A percentile compares a stretch with the other conserved stretches of the same genome.
Evolutionary conservation across 2,888 invertebrate species (phyloP).

Genomic region (Stegana nigrithorax): DNA sequence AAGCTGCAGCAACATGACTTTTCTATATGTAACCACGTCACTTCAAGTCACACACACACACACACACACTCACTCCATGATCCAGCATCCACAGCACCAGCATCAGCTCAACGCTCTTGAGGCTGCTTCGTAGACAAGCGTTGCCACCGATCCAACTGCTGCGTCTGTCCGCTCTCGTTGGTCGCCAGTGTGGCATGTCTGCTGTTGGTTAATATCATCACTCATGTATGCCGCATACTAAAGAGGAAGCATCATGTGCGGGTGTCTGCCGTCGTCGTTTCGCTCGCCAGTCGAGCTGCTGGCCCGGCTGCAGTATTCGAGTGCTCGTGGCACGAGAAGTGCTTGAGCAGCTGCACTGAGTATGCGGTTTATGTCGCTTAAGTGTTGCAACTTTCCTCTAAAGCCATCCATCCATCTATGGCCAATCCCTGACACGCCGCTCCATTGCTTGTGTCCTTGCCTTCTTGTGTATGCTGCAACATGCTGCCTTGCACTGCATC

Average conservation of each 20-base stretch:
- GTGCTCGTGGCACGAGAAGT: neutral
- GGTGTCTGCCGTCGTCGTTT: constrained; percentile 28
- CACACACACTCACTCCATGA: neutral
- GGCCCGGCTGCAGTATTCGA: too few relatives aligned
- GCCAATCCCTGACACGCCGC: neutral
- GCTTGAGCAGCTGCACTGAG: constrained; percentile 8
- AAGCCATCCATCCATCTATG: neutral
- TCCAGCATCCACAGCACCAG: neutral
- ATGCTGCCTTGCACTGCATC: too few relatives aligned
- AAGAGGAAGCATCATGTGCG: constrained; percentile 61
- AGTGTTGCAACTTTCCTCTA: neutral
- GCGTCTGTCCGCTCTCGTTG: constrained; percentile 12
- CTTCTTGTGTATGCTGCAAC: too few relatives aligned
- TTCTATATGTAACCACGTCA: too few relatives aligned
- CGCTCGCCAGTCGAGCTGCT: neutral
- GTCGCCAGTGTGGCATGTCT: too few relatives aligned
- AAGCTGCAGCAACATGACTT: constrained; percentile 52
- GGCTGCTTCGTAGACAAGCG: neutral
- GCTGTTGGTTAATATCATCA: constrained; percentile 62
- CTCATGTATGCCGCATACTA: constrained; percentile 63
- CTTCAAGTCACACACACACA: too few relatives aligned
- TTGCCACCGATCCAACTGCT: too few relatives aligned
- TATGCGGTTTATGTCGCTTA: constrained; percentile 16
- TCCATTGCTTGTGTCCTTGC: neutral
- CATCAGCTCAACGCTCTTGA: neutral